A percentile compares a stretch with the other conserved stretches of the same genome.
These are phyloP conservation scores for Magallana gigas DNA, from an alignment of 1,140 invertebrate species.

Conservation along the genomic window DNA sequence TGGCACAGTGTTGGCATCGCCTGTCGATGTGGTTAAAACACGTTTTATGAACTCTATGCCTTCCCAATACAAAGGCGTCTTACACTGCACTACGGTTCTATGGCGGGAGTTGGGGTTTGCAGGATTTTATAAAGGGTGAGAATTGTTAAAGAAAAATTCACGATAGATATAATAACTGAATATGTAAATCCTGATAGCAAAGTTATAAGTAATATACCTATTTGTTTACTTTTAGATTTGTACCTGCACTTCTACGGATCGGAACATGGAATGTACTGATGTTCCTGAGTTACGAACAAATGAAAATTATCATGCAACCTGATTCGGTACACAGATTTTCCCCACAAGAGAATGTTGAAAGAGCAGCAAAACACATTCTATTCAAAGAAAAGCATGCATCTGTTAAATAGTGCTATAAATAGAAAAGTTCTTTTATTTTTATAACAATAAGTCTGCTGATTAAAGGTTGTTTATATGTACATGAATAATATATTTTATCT, in stretches of 20 bases:
- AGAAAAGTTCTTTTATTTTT: no score
- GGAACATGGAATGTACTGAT: conserved; percentile 88
- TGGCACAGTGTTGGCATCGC: conserved; percentile 84
- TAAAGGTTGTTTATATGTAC: no score
- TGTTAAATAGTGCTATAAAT: no score
- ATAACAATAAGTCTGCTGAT: no score
- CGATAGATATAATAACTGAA: no score
- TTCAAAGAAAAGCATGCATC: neutral
- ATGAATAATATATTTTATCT: no score
- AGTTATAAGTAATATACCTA: neutral
- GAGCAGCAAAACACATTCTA: neutral
- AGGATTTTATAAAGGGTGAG: conserved; percentile 85
- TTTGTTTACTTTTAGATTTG: conserved; percentile 81
- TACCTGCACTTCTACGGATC: conserved; percentile 85
- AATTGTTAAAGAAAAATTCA: conserved; percentile 1
- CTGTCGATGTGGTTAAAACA: conserved; percentile 87
- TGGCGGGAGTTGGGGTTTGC: conserved; percentile 82
- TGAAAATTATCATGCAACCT: conserved; percentile 79
- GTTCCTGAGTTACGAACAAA: conserved; percentile 87
- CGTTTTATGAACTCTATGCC: conserved; percentile 85
- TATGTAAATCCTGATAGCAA: neutral
- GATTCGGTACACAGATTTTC: neutral
- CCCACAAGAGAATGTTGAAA: neutral
- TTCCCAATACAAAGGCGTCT: conserved; percentile 84
- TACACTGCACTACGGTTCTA: conserved; percentile 84